These are phyloP conservation scores for Lucifuga dentata DNA, from an alignment of 2,113 vertebrate genomes.

Conservation along the genomic window DNA sequence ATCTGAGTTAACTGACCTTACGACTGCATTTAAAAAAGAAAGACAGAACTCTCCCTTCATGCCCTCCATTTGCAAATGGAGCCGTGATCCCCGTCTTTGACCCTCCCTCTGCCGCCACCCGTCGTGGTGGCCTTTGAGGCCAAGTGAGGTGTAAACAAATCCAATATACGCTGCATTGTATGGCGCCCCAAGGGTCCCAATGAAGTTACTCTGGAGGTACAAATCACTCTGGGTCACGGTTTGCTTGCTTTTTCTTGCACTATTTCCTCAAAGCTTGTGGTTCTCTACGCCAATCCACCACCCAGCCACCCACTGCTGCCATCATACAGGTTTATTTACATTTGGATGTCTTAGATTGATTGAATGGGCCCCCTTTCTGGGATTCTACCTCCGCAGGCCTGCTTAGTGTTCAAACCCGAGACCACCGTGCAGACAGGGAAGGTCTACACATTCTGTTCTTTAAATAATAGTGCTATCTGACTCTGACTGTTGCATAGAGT, in stretches of 20 bases:
- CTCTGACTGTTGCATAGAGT: constrained; percentile 5
- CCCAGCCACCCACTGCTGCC: constrained; percentile 61
- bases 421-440: constrained; percentile 62
- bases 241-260: constrained; percentile 76
- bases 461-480: constrained; percentile 35
- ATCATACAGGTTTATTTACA: constrained; percentile 76
- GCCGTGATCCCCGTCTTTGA: constrained; percentile 68
- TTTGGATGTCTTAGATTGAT: constrained; percentile 71
- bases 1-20: constrained; percentile 58
- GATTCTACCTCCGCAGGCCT: constrained; percentile 64
- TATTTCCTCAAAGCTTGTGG: constrained; percentile 47
- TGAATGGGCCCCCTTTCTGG: constrained; percentile 62
- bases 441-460: constrained; percentile 32
- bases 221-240: constrained; percentile 76
- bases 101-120: constrained; percentile 74
- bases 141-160: constrained; percentile 84
- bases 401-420: constrained; percentile 68
- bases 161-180: constrained; percentile 80
- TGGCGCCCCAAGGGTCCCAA: constrained; percentile 64
- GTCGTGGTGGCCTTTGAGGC: constrained; percentile 75
- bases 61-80: constrained; percentile 73
- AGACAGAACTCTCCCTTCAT: constrained; percentile 41
- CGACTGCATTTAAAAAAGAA: constrained; percentile 52
- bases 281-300: constrained; percentile 16
- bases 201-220: constrained; percentile 74